Evolutionary conservation across 2,797 vertebrate genomes (phyloP).

Genomic region (Caiman crocodilus): DNA sequence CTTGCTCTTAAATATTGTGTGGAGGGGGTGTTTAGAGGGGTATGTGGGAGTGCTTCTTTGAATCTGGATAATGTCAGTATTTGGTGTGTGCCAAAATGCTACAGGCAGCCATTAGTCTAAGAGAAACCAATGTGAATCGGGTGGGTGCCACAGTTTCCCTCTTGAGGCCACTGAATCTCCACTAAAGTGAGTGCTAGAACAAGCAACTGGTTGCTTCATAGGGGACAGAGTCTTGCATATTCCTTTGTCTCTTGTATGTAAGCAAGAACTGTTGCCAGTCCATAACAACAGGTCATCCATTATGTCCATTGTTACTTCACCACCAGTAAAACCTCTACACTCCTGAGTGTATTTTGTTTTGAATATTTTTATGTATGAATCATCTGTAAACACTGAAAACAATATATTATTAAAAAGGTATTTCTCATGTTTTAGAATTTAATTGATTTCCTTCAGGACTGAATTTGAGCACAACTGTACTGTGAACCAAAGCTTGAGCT

Average conservation of each 20-base stretch:
- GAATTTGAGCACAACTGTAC: neutral
- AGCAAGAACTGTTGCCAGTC: neutral
- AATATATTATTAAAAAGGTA: neutral
- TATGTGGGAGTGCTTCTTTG: too few species aligned
- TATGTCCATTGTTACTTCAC: neutral
- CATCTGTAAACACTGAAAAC: neutral
- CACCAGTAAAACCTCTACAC: neutral
- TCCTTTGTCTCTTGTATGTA: neutral
- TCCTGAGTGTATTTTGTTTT: neutral
- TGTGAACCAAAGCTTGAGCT: neutral
- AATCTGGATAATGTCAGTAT: too few species aligned
- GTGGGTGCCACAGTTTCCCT: neutral
- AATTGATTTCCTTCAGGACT: neutral
- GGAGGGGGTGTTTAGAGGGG: too few species aligned
- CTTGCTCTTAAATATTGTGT: too few species aligned
- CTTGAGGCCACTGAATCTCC: neutral
- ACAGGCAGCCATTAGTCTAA: too few species aligned
- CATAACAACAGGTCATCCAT: neutral
- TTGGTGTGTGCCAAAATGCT: too few species aligned
- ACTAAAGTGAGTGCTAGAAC: neutral
- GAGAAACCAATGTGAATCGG: rapidly evolving
- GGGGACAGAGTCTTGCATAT: neutral
- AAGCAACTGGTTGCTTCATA: neutral
- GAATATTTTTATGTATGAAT: neutral
- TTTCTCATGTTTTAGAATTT: neutral